These are phyloP conservation scores for Pseudochromis fuscus DNA, from an alignment of 2,797 vertebrate genomes.

Conservation along the genomic window DNA sequence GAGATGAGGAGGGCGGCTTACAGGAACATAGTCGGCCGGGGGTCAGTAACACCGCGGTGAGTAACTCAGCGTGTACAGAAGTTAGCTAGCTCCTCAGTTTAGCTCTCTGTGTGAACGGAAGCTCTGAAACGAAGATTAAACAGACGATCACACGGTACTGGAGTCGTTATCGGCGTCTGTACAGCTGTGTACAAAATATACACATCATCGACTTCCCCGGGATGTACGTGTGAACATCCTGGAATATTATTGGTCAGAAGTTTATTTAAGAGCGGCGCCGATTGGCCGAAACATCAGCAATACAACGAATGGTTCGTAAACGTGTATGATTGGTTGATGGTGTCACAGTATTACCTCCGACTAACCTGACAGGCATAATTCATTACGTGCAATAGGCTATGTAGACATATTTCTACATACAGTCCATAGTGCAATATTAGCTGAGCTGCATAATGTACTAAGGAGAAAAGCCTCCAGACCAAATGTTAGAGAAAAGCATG, in stretches of 20 bases:
- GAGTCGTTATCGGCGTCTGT: background rate
- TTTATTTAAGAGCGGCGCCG: constrained; percentile 14
- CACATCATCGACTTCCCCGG: constrained; percentile 65
- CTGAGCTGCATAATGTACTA: too few species aligned
- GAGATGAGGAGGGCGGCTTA: constrained; percentile 27
- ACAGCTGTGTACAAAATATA: constrained; percentile 43
- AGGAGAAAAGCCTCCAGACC: too few species aligned
- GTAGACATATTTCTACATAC: too few species aligned
- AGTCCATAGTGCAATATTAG: too few species aligned
- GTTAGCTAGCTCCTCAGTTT: background rate
- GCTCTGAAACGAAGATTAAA: background rate
- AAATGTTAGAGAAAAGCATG: too few species aligned
- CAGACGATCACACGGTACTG: background rate
- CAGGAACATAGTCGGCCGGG: background rate
- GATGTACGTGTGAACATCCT: constrained; percentile 36
- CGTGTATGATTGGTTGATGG: constrained; percentile 69
- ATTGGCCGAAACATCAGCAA: constrained; percentile 77
- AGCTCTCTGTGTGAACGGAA: background rate
- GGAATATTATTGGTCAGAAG: constrained; percentile 62
- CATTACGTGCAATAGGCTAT: background rate
- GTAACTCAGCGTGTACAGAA: background rate
- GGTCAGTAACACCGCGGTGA: background rate
- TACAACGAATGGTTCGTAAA: constrained; percentile 72
- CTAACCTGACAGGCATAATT: constrained; percentile 6
- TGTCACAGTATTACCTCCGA: accelerated